Percentiles rank a stretch among this genome's conserved stretches.
Conservation (phyloP, 1,140 invertebrate genomes). For the Lordiphosa mommai region DNA sequence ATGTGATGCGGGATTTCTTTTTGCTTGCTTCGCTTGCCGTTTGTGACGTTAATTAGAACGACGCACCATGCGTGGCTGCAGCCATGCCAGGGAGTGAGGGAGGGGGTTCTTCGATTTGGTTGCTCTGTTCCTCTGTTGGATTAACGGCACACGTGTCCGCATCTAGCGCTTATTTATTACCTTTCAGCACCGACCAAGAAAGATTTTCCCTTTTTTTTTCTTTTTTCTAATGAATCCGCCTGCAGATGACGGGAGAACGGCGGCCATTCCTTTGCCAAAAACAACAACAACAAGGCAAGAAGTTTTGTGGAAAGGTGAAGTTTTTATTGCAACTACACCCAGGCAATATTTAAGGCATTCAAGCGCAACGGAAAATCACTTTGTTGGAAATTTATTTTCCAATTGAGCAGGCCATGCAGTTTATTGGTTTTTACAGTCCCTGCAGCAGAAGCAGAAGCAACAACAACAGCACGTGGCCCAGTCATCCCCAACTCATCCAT, state of each 20-base stretch:
- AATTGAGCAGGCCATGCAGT: conserved; percentile 53
- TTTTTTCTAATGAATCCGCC: conserved; percentile 41
- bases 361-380: conserved; percentile 18
- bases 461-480: not conserved
- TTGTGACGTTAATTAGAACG: conserved; percentile 12
- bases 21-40: not conserved
- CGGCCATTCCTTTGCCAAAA: conserved; percentile 12
- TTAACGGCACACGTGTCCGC: conserved; percentile 73
- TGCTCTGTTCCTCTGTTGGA: conserved; percentile 29
- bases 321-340: conserved; percentile 18
- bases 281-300: conserved; percentile 5
- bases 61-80: conserved; percentile 4
- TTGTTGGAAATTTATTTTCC: conserved; percentile 45
- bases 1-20: conserved; percentile 3
- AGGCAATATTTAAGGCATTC: not conserved
- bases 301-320: conserved; percentile 16
- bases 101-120: not conserved
- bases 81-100: conserved; percentile 4
- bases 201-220: conserved; percentile 49
- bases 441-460: conserved; percentile 1
- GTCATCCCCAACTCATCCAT: not conserved
- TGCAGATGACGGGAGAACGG: conserved; percentile 15
- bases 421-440: conserved; percentile 51
- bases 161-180: conserved; percentile 74
- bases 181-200: conserved; percentile 57